Conservation (phyloP, 2,113 vertebrate genomes). For the Istiophorus platypterus region DNA sequence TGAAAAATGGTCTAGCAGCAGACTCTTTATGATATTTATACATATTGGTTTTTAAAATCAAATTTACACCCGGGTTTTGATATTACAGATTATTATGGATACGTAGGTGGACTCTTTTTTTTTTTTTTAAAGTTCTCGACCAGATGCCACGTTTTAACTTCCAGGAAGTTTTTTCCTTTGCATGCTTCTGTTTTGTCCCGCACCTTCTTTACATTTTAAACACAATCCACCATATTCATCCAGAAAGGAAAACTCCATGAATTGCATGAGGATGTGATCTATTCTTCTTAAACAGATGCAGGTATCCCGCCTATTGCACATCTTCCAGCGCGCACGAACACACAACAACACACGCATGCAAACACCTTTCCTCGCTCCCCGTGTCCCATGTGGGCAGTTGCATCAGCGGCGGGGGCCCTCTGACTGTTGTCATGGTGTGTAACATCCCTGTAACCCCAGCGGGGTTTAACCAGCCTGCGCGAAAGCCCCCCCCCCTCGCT, state of each 20-base stretch:
- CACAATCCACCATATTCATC: background rate
- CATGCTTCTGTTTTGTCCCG: background rate
- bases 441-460: constrained; percentile 67
- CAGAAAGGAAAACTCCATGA: background rate
- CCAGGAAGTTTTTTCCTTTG: too few species aligned
- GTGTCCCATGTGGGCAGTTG: constrained; percentile 66
- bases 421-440: constrained; percentile 71
- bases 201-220: background rate
- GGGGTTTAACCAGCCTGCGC: constrained; percentile 53
- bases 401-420: constrained; percentile 67
- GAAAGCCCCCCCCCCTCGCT: constrained; percentile 61
- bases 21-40: too few species aligned
- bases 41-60: too few species aligned
- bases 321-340: background rate
- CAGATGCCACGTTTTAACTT: too few species aligned
- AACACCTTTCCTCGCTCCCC: constrained; percentile 34
- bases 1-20: too few species aligned
- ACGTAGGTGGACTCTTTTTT: too few species aligned
- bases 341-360: constrained; percentile 32
- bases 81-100: too few species aligned
- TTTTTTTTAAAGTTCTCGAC: too few species aligned
- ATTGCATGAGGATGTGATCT: background rate
- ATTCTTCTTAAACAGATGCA: constrained; percentile 25
- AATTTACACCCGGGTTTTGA: too few species aligned
- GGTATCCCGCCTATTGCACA: background rate